phyloP scores from a whole-genome alignment of 1,140 invertebrate species.

The Nebria ingens region DNA sequence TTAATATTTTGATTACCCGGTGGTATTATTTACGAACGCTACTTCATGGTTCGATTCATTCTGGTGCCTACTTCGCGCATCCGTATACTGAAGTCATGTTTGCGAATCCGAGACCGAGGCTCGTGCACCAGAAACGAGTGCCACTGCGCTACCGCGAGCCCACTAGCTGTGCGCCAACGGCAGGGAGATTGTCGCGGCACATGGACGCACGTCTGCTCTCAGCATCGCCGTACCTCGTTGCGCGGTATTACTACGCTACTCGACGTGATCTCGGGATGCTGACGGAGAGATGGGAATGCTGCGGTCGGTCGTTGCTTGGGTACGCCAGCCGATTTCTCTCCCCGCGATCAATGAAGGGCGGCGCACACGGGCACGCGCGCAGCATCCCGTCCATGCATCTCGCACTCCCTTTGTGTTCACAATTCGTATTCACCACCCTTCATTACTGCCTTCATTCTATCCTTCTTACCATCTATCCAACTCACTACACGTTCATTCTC shows the following conservation, averaged over 20 bases:
- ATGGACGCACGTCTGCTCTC: slow-evolving; percentile 14
- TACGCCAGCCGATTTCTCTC: slow-evolving; percentile 9
- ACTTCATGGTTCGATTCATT: slow-evolving; percentile 21
- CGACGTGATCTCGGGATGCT: slow-evolving; percentile 12
- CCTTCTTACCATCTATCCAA: not conserved
- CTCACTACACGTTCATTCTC: not conserved
- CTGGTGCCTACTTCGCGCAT: slow-evolving; percentile 25
- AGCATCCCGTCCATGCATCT: slow-evolving; percentile 2
- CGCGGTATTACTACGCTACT: slow-evolving; percentile 13
- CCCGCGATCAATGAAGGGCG: slow-evolving; percentile 24
- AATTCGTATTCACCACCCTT: not conserved
- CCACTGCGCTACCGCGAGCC: slow-evolving; percentile 27
- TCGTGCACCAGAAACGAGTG: slow-evolving; percentile 21
- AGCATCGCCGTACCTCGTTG: not conserved
- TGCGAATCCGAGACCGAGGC: slow-evolving; percentile 17
- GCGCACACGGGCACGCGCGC: slow-evolving; percentile 19
- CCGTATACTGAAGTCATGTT: slow-evolving; percentile 26
- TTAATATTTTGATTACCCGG: slow-evolving; percentile 18
- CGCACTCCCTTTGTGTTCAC: not conserved
- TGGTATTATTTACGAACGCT: slow-evolving; percentile 18
- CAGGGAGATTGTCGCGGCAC: slow-evolving; percentile 21
- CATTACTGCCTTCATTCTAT: not conserved
- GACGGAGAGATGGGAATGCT: slow-evolving; percentile 11
- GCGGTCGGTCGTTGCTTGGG: slow-evolving; percentile 16
- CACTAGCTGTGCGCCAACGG: slow-evolving; percentile 18